Conservation (phyloP, 2,113 vertebrate species). For the Cryptotis parvus region DNA sequence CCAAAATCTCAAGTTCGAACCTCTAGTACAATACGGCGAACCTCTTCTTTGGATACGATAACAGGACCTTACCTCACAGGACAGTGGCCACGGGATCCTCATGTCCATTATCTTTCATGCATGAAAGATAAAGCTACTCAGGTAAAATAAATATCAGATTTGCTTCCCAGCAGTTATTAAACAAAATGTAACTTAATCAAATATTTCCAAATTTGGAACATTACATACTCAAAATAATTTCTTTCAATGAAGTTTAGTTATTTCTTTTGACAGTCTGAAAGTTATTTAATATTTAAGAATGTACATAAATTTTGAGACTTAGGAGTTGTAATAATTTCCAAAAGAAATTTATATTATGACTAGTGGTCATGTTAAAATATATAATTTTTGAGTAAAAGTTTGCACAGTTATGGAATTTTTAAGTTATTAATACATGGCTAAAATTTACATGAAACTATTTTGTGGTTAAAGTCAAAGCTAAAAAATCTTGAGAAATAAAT, state of each 20-base stretch:
- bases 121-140: slow-evolving; percentile 99
- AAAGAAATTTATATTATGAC: slow-evolving; percentile 13
- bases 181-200: slow-evolving; percentile 48
- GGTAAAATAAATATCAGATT: slow-evolving; percentile 86
- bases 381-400: slow-evolving; percentile 43
- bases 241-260: slow-evolving; percentile 33
- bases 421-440: background rate
- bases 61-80: slow-evolving; percentile 98
- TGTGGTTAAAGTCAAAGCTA: background rate
- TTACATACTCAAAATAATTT: background rate
- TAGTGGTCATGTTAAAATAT: slow-evolving; percentile 43
- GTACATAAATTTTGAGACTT: no score
- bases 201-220: slow-evolving; percentile 35
- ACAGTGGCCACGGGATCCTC: slow-evolving; percentile 97
- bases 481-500: slow-evolving; percentile 6
- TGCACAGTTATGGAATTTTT: slow-evolving; percentile 10
- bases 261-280: slow-evolving; percentile 8
- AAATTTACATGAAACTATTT: background rate
- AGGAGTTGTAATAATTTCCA: background rate
- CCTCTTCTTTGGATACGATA: slow-evolving; percentile 96
- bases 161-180: background rate
- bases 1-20: slow-evolving; percentile 92
- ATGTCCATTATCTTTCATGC: slow-evolving; percentile 94
- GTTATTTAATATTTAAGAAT: background rate
- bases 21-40: slow-evolving; percentile 93